Base-by-base conservation (phyloP, 1,140 invertebrate genomes). In the Ephestia elutella region DNA sequence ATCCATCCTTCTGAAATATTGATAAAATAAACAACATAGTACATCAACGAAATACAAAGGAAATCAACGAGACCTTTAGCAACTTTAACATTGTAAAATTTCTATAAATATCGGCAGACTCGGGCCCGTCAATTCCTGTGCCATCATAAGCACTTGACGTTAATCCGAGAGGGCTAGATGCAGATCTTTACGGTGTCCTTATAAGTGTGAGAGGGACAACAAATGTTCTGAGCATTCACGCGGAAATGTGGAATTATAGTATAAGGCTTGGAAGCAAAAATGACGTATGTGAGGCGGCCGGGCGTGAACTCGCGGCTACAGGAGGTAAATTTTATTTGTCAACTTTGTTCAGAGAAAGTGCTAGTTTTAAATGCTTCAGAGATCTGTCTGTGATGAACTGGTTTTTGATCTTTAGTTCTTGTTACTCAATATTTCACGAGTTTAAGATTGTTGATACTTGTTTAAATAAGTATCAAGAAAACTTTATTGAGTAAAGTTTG, bases 171-270 rank as follows among this genome's bases (percentile, higher is more conserved):
- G 50, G 70, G 71, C 75, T 54, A 64, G 38, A 68, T 72, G 67
- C 75, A 74, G 64, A 70, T 74, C 68, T 70, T 69, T 66, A 67
- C 57, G 57, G 59, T 19, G 60, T 62, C 25, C 44, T 35, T 21
- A 53, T 65, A 65, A 53, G 82, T 78, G 76, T 65, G 79, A 87
- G 70, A 62, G 75, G 59, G 85, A 86, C 70, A 69, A 74, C 81
- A 73, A 75, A 83, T 80, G 68, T 79, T 86, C 69, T 81, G 79
- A 78, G 74, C 78, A 85, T 65, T 83, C 78, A 83, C 77, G 80
- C 82, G 80, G 84, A 73, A 86, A 75, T 70, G 69, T 73, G 73
- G 81, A 78, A 80, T 87, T 84, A 80, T 80, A 73, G 72, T 71
- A 64, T 56, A 56, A 56, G 59, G 63, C 19, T 57, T 48, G 25